Evolutionary conservation across 2,797 vertebrate genomes (phyloP).

Genomic region (Potorous gilbertii): DNA sequence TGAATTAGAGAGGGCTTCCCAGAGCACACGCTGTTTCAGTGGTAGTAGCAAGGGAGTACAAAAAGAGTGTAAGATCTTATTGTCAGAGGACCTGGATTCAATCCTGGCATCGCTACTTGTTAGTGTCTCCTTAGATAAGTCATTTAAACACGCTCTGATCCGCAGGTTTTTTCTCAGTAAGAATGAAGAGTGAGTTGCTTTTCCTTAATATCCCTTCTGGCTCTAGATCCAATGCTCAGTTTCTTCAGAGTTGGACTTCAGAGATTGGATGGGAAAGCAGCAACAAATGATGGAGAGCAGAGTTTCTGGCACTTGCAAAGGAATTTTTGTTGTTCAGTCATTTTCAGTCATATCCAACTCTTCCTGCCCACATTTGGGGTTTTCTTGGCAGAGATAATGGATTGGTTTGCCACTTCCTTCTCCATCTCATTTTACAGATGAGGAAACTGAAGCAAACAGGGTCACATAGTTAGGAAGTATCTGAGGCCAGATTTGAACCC

Average conservation of each 20-base stretch:
- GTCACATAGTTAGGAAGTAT: neutral
- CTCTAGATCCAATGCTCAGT: neutral
- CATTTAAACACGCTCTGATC: too few relatives aligned
- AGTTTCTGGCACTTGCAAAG: neutral
- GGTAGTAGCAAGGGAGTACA: fast-evolving
- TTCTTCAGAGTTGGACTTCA: neutral
- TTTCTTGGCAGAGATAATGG: neutral
- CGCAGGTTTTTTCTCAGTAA: neutral
- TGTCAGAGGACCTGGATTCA: neutral
- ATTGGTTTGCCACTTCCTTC: neutral
- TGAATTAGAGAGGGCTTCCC: neutral
- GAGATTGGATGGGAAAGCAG: neutral
- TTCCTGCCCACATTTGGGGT: neutral
- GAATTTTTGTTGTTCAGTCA: neutral
- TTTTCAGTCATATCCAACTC: neutral
- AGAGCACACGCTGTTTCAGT: neutral
- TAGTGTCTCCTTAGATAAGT: neutral
- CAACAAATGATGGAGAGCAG: neutral
- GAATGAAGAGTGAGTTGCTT: neutral
- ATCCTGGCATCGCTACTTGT: neutral
- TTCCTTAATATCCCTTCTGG: neutral
- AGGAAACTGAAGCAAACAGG: neutral
- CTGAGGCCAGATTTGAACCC: too few relatives aligned
- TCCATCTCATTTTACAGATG: neutral
- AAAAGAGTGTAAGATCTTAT: neutral